Evolutionary conservation across 1,140 invertebrate genomes (phyloP).

Genomic region (Hyposmocoma kahamanoa): DNA sequence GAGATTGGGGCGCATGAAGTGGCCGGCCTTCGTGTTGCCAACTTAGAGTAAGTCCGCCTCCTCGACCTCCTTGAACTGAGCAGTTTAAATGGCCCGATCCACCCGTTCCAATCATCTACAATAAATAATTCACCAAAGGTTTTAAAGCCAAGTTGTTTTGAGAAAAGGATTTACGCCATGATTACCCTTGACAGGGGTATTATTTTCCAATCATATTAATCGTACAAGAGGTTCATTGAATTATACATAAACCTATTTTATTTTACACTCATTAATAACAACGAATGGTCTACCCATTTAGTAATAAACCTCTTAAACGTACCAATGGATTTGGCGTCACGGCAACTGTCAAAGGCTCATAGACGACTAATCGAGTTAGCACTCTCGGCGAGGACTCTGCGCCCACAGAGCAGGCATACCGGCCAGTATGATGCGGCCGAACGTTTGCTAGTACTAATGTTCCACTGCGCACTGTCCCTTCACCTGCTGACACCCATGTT

Average conservation of each 20-base stretch:
- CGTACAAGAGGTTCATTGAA: no score
- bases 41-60: constrained; percentile 47
- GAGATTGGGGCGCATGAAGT: constrained; percentile 49
- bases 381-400: constrained; percentile 37
- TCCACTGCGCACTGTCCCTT: constrained; percentile 41
- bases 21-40: constrained; percentile 63
- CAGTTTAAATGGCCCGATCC: constrained; percentile 58
- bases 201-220: no score
- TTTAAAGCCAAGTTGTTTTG: no score
- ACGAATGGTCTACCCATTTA: no score
- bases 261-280: no score
- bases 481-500: constrained; percentile 38
- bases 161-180: no score
- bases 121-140: no score
- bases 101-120: constrained; percentile 56
- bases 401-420: constrained; percentile 49
- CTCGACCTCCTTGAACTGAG: constrained; percentile 48
- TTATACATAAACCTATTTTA: no score
- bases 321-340: constrained; percentile 58
- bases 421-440: constrained; percentile 36
- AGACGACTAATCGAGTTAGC: constrained; percentile 43
- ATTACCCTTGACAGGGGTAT: no score
- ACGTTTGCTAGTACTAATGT: constrained; percentile 42
- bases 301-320: no score
- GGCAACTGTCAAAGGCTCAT: constrained; percentile 43